Percentiles rank a stretch among this genome's conserved stretches.
Evolutionary conservation across 64 coral and sea anemone genomes (phyloP).

Genomic region (Trachythela sp.): DNA sequence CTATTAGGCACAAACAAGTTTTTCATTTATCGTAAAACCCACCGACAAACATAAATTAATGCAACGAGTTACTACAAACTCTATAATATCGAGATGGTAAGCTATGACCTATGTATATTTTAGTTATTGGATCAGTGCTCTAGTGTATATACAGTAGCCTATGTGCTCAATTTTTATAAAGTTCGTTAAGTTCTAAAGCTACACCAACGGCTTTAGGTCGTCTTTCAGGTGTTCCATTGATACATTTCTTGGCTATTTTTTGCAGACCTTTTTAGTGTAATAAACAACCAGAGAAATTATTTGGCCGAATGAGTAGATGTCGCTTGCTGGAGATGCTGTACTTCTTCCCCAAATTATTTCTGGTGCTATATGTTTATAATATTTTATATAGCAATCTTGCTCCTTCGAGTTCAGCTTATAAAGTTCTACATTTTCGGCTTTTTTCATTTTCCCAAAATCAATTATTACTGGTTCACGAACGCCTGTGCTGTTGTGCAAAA

Average conservation of each 20-base stretch:
- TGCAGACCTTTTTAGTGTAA: background rate
- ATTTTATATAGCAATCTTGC: background rate
- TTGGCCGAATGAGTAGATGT: conserved; percentile 25
- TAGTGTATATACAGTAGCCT: no score
- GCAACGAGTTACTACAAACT: no score
- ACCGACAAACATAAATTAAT: no score
- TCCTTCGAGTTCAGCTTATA: background rate
- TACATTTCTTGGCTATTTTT: conserved; percentile 15
- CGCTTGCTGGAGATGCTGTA: background rate
- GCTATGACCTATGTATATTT: no score
- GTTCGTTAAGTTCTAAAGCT: background rate
- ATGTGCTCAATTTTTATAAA: background rate
- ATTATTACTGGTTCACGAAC: background rate
- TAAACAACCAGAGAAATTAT: conserved; percentile 26
- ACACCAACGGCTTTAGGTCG: background rate
- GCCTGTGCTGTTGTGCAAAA: background rate
- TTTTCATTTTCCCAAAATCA: conserved; percentile 29
- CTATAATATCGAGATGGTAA: no score
- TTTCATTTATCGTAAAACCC: no score
- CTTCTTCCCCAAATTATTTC: conserved; percentile 1
- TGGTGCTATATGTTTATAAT: conserved; percentile 24
- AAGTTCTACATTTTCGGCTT: background rate
- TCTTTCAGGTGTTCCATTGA: conserved; percentile 3
- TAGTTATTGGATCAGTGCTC: no score
- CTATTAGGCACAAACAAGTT: no score